Percentiles rank a stretch among this genome's conserved stretches.
These are phyloP conservation scores for Drosophila kuntzei DNA, from an alignment of 2,888 invertebrate genomes.

Conservation along the genomic window DNA sequence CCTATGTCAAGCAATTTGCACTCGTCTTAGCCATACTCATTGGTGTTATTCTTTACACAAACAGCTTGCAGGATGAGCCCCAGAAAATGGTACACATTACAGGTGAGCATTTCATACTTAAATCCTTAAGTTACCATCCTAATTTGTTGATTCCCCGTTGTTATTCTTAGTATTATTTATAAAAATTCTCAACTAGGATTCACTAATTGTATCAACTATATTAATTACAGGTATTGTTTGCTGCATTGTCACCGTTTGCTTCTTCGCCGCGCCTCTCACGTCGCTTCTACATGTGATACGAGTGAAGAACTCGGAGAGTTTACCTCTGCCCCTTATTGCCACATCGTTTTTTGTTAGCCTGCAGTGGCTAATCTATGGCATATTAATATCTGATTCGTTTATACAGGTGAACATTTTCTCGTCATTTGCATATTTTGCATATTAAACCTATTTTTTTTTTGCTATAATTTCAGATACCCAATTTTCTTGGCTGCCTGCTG, in stretches of 20 bases:
- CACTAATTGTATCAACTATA: background rate
- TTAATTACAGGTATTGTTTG: slow-evolving; percentile 87
- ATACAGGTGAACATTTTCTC: slow-evolving; percentile 88
- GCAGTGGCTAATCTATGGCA: slow-evolving; percentile 94
- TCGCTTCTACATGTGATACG: slow-evolving; percentile 92
- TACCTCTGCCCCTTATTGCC: slow-evolving; percentile 94
- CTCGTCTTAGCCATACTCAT: slow-evolving; percentile 87
- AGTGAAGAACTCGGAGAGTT: slow-evolving; percentile 92
- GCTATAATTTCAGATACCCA: slow-evolving; percentile 89
- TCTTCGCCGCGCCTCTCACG: slow-evolving; percentile 93
- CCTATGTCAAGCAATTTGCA: slow-evolving; percentile 88
- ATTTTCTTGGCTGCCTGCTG: slow-evolving; percentile 91
- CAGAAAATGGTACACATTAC: slow-evolving; percentile 87
- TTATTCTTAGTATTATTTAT: background rate
- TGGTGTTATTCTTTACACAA: slow-evolving; percentile 87
- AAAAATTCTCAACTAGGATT: background rate
- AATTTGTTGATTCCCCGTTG: too few species aligned
- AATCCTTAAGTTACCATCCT: background rate
- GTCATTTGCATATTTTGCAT: slow-evolving; percentile 3
- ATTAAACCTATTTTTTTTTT: background rate
- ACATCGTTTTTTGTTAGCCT: slow-evolving; percentile 92
- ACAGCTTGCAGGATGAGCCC: slow-evolving; percentile 86
- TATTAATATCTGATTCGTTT: slow-evolving; percentile 91
- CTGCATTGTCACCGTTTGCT: slow-evolving; percentile 91
- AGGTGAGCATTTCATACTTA: slow-evolving; percentile 86